phyloP scores from a whole-genome alignment of 2,888 invertebrate genomes.

The Epirrita christyi region DNA sequence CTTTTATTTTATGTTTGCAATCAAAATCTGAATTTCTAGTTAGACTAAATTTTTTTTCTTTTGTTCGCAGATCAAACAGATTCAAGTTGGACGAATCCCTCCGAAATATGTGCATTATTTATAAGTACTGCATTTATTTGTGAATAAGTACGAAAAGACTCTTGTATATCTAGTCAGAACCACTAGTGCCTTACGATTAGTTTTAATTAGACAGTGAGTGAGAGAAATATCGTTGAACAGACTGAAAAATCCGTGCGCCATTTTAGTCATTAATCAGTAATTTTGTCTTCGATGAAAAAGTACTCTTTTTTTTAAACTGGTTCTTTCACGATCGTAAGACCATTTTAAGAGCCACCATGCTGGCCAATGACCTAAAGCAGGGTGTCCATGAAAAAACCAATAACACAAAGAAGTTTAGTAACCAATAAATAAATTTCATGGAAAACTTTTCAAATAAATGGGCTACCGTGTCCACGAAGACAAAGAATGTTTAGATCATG shows the following conservation, averaged over 20 bases:
- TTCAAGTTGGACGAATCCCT: slow-evolving; percentile 71
- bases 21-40: slow-evolving; percentile 9
- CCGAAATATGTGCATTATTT: slow-evolving; percentile 73
- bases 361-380: no score
- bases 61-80: slow-evolving; percentile 67
- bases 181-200: slow-evolving; percentile 72
- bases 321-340: no score
- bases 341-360: no score
- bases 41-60: slow-evolving; percentile 48
- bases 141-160: slow-evolving; percentile 78
- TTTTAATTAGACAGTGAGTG: slow-evolving; percentile 42
- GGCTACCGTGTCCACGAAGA: neutral
- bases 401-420: no score
- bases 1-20: neutral
- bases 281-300: neutral
- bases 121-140: slow-evolving; percentile 63
- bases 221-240: slow-evolving; percentile 19
- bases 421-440: no score
- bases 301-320: neutral
- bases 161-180: slow-evolving; percentile 79
- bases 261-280: neutral
- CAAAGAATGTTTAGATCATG: neutral
- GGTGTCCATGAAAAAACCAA: no score
- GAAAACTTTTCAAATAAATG: neutral
- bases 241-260: slow-evolving; percentile 10